phyloP scores from a whole-genome alignment of 2,797 vertebrate species.

The Orientallactaga sibirica region DNA sequence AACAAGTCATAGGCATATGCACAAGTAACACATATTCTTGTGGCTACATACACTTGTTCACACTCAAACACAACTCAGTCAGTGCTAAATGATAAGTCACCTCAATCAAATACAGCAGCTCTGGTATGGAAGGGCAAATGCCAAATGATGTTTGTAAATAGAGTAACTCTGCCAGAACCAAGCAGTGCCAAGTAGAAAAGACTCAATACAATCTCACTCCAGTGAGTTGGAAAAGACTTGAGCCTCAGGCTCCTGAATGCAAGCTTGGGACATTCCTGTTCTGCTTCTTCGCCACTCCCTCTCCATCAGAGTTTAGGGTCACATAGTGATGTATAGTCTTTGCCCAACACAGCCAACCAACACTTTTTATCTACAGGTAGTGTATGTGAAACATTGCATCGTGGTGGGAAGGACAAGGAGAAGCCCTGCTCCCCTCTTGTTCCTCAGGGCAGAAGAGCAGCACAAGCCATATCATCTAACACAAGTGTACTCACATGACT shows the following conservation, averaged over 20 bases:
- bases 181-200: neutral
- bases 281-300: neutral
- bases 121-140: neutral
- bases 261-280: neutral
- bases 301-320: neutral
- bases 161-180: neutral
- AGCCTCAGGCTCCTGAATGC: neutral
- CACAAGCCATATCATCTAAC: neutral
- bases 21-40: rapidly evolving
- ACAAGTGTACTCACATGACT: rapidly evolving
- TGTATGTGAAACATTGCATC: too few species aligned
- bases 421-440: too few species aligned
- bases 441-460: neutral
- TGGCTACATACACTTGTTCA: neutral
- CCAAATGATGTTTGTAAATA: neutral
- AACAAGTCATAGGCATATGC: neutral
- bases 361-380: neutral
- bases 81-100: neutral
- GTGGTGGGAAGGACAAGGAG: rapidly evolving
- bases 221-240: neutral
- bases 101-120: neutral
- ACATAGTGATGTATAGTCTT: neutral
- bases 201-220: neutral
- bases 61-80: neutral
- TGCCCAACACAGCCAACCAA: neutral